These are phyloP conservation scores for Lepeophtheirus nordmannii DNA, from an alignment of 2,888 invertebrate genomes.

Conservation along the genomic window DNA sequence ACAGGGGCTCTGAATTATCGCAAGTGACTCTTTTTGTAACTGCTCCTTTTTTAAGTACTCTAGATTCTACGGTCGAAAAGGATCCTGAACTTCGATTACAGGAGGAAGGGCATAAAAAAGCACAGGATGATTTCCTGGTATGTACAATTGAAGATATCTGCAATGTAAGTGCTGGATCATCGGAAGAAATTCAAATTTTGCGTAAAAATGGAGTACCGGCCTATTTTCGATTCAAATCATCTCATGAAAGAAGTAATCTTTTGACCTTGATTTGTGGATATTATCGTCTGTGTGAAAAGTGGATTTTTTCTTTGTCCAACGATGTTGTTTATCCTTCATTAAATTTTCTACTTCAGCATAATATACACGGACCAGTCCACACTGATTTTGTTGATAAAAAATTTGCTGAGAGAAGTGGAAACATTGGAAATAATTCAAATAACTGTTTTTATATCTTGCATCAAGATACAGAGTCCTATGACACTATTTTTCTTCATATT, in stretches of 20 bases:
- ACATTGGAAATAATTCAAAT: not conserved
- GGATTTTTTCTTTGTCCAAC: slow-evolving; percentile 76
- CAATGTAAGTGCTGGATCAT: slow-evolving; percentile 51
- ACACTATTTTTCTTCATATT: not conserved
- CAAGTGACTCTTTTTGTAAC: not conserved
- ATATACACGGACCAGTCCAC: slow-evolving; percentile 69
- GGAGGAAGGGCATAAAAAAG: not conserved
- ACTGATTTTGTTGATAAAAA: slow-evolving; percentile 24
- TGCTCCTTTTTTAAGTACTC: not conserved
- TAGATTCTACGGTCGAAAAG: not conserved
- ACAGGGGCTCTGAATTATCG: not conserved
- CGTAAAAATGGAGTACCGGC: slow-evolving; percentile 59
- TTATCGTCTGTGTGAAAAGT: slow-evolving; percentile 67
- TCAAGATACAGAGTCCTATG: slow-evolving; percentile 2
- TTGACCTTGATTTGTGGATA: slow-evolving; percentile 70
- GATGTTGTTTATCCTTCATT: slow-evolving; percentile 64
- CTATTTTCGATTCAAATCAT: slow-evolving; percentile 52
- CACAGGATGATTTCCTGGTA: slow-evolving; percentile 27
- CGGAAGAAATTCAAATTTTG: slow-evolving; percentile 49
- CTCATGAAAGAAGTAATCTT: slow-evolving; percentile 54
- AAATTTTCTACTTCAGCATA: slow-evolving; percentile 50
- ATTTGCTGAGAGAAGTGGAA: slow-evolving; percentile 10
- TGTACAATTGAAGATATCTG: slow-evolving; percentile 69
- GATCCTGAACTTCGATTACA: not conserved
- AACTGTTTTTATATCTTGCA: slow-evolving; percentile 6